Percentiles rank a stretch among this genome's conserved stretches.
Conservation (phyloP, 1,140 invertebrate species). For the Pygmarrhopalites habei region DNA sequence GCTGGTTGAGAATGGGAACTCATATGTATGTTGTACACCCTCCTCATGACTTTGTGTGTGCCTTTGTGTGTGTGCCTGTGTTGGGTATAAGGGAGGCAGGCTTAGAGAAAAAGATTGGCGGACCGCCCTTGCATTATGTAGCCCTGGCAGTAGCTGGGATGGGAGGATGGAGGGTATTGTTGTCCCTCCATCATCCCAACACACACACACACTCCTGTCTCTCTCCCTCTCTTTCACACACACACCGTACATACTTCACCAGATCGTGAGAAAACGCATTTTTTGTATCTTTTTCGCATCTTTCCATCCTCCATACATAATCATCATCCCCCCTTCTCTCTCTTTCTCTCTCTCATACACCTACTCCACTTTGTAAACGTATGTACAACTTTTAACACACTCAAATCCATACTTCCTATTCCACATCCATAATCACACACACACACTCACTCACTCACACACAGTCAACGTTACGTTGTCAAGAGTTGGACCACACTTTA, state of each 20-base stretch:
- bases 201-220: too few relatives aligned
- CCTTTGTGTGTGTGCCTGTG: too few relatives aligned
- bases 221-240: too few relatives aligned
- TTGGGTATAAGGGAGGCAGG: too few relatives aligned
- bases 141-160: too few relatives aligned
- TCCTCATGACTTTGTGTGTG: not conserved
- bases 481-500: not conserved
- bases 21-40: not conserved
- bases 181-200: too few relatives aligned
- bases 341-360: not conserved
- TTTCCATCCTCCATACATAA: not conserved
- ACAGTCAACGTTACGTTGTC: not conserved
- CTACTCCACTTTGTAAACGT: not conserved
- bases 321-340: not conserved
- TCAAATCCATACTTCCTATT: not conserved
- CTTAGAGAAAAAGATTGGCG: too few relatives aligned
- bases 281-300: too few relatives aligned
- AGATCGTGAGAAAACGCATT: too few relatives aligned
- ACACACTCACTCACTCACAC: not conserved
- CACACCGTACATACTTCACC: too few relatives aligned
- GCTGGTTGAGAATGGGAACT: not conserved
- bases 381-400: not conserved
- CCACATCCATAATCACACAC: not conserved
- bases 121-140: too few relatives aligned
- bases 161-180: too few relatives aligned